phyloP scores from a whole-genome alignment of 2,888 invertebrate species.

The Dolichopus griseipennis region DNA sequence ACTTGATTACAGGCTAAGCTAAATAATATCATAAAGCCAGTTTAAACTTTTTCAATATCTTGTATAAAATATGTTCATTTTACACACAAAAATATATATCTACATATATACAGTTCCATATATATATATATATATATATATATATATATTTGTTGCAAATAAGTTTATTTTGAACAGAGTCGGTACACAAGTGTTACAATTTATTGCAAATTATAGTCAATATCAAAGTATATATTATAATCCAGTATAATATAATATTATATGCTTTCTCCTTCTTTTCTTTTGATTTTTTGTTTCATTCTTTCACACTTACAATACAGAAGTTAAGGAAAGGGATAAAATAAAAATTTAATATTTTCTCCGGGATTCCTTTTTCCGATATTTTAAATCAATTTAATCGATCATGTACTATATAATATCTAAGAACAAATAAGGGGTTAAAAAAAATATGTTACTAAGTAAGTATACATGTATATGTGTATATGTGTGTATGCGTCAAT shows the following conservation, averaged over 20 bases:
- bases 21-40: neutral
- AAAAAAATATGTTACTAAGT: no score
- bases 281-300: neutral
- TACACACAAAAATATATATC: no score
- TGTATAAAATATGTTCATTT: no score
- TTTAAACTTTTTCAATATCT: neutral
- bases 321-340: neutral
- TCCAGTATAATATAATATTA: no score
- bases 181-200: neutral
- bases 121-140: neutral
- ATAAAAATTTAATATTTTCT: no score
- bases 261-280: no score
- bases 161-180: neutral
- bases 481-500: no score
- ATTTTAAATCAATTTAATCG: neutral
- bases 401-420: neutral
- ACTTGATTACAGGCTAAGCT: neutral
- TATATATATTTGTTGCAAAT: neutral
- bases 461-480: no score
- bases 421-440: neutral
- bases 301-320: neutral
- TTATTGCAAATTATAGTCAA: neutral
- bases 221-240: neutral
- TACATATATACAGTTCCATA: no score
- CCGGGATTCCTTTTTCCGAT: neutral